phyloP scores from a whole-genome alignment of 2,888 invertebrate genomes.

The Zele albiditarsus region DNA sequence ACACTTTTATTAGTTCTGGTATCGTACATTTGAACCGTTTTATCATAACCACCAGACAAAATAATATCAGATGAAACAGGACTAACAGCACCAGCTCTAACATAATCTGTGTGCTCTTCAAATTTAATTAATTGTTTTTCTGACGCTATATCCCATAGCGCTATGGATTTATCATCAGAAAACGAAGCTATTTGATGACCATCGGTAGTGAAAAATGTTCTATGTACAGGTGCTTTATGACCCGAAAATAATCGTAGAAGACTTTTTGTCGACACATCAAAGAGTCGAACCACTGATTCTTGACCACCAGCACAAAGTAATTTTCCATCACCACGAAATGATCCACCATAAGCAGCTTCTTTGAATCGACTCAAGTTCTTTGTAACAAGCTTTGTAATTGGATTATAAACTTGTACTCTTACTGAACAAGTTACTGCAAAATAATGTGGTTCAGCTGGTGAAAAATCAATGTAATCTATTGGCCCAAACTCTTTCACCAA shows the following conservation, averaged over 20 bases:
- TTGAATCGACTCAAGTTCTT: slow-evolving; percentile 89
- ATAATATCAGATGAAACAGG: slow-evolving; percentile 84
- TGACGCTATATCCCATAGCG: slow-evolving; percentile 93
- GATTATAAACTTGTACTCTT: slow-evolving; percentile 89
- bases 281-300: slow-evolving; percentile 89
- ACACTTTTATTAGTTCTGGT: slow-evolving; percentile 82
- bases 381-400: slow-evolving; percentile 86
- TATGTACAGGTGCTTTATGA: slow-evolving; percentile 86
- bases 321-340: slow-evolving; percentile 86
- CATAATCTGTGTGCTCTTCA: slow-evolving; percentile 84
- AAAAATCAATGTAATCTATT: slow-evolving; percentile 93
- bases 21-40: slow-evolving; percentile 91
- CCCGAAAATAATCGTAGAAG: slow-evolving; percentile 90
- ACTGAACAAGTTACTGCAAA: slow-evolving; percentile 96
- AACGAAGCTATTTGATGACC: slow-evolving; percentile 88
- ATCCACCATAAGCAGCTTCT: slow-evolving; percentile 89
- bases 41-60: slow-evolving; percentile 92
- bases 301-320: slow-evolving; percentile 93
- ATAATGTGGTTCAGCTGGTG: slow-evolving; percentile 89
- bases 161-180: slow-evolving; percentile 91
- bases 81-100: slow-evolving; percentile 88
- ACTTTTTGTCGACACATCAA: slow-evolving; percentile 89
- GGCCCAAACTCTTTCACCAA: slow-evolving; percentile 94
- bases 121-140: slow-evolving; percentile 82
- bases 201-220: slow-evolving; percentile 87